Base-by-base conservation (phyloP, 2,113 vertebrate genomes). In the Gopherus evgoodei region DNA sequence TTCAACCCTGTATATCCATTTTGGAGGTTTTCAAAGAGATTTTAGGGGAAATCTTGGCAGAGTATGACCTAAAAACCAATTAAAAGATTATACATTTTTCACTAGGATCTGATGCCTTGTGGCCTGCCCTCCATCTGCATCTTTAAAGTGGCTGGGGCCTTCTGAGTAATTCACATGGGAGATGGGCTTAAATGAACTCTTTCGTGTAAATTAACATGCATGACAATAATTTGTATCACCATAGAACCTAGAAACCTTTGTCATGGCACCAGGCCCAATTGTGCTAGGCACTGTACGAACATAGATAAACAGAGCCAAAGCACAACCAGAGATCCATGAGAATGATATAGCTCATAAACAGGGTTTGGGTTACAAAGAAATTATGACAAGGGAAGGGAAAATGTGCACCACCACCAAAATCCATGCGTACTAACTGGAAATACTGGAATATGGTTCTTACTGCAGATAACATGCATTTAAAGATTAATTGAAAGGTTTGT, bases 161-260 rank as follows among this genome's bases (percentile, higher is more conserved):
- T 44, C 56, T 38, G 90, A 83, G 62, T 89, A 81, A 83, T 50
- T 93, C 3, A n/a, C 35, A 52, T 1, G 12, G 90, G 62, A 88
- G 65, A 29, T 90, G 17, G 17, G 44, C 25, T 95, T 96, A 93
- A 72, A 96, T 85, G 83, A 97, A 88, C 56, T 80, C 16, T 94
- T 94, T n/a, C n/a, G 47, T 47, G 56, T 49, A 4, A 52, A 44
- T 11, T 50, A n/a, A 13, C 0, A 0, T 2, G 5, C 7, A n/a
- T 2, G 1, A n/a, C 62, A 11, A 44, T 44, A 22, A 44, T 44
- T 76, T 44, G 21, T 21, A 42, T 17, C 53, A 8, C 6, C 7
- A 11, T 50, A 22, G 27, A 12, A 49, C 29, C 35, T 8, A 17
- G 0, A 1, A 0, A 29, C 11, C 53, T 57, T 49, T 4, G 0